These are phyloP conservation scores for Stenotaenia linearis DNA, from an alignment of 2,888 invertebrate genomes.

Conservation along the genomic window DNA sequence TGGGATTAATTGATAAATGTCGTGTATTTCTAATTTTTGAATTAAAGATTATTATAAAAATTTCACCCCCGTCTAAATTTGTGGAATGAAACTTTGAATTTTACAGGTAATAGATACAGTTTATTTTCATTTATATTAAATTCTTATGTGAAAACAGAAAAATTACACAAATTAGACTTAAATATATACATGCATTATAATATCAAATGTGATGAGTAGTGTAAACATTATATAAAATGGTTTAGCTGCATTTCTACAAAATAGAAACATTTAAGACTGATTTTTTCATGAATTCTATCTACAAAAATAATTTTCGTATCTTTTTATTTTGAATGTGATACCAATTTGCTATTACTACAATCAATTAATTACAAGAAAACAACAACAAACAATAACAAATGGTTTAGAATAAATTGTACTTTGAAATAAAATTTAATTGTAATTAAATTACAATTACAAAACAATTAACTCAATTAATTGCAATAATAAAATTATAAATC, in stretches of 20 bases:
- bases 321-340: neutral
- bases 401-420: neutral
- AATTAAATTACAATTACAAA: slow-evolving; percentile 1
- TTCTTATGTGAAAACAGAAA: neutral
- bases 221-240: neutral
- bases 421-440: neutral
- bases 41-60: neutral
- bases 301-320: slow-evolving; percentile 7
- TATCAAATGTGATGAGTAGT: slow-evolving; percentile 7
- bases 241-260: neutral
- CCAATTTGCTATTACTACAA: neutral
- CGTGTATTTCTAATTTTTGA: slow-evolving; percentile 7
- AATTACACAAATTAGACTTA: neutral
- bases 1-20: neutral
- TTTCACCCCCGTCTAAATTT: neutral
- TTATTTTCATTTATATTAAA: neutral
- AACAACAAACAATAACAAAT: slow-evolving; percentile 7
- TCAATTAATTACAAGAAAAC: neutral
- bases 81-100: neutral
- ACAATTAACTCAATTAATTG: neutral
- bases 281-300: neutral
- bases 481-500: neutral
- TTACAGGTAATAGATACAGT: neutral
- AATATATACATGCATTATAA: neutral
- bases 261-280: neutral